Base-by-base conservation (phyloP, 2,888 invertebrate species). In the Caenorhabditis virilis region DNA sequence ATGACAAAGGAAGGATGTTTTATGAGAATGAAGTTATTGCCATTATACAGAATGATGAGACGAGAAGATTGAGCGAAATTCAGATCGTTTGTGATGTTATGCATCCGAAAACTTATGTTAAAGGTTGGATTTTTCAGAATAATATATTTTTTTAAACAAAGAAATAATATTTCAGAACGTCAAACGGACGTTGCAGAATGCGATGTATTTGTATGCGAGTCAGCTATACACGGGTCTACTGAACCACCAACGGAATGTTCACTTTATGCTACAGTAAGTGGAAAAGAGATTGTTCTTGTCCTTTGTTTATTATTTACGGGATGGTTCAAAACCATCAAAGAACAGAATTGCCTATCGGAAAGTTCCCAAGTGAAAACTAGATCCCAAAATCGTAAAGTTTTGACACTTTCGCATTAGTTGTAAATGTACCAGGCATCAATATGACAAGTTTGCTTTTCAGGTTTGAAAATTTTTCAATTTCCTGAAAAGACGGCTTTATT, bases 111-210 rank as follows among this genome's bases (percentile, higher is more conserved):
- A 94, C 95, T 79, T 97, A 72, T 56, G 47, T 74, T 23, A 80
- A 69, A 63, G 59, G 79, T 78, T n/a, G n/a, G n/a, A n/a, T 33
- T 33, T 13, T 33, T 7, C 7, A 33, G 15, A 33, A 33, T 33
- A 33, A 33, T 7, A 33, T 11, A 33, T 33, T 13, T 13, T 33
- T 33, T 33, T 7, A 33, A n/a, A n/a, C n/a, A n/a, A n/a, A n/a
- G n/a, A n/a, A n/a, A n/a, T n/a, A n/a, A n/a, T n/a, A 20, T 23
- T 78, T 16, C 83, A 92, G 92, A 89, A 84, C 90, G 97, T 15
- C 91, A 91, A 43, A 97, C 95, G 0, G 97, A 97, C 87, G 90
- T 95, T 66, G 87, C 90, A 0, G 97, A 98, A 85, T 88, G 89
- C 60, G 95, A 97, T 85, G 89, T 95, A 1, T 97, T 89, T 84